Evolutionary conservation across 2,888 invertebrate genomes (phyloP).

Genomic region (Cheilosia impressa): DNA sequence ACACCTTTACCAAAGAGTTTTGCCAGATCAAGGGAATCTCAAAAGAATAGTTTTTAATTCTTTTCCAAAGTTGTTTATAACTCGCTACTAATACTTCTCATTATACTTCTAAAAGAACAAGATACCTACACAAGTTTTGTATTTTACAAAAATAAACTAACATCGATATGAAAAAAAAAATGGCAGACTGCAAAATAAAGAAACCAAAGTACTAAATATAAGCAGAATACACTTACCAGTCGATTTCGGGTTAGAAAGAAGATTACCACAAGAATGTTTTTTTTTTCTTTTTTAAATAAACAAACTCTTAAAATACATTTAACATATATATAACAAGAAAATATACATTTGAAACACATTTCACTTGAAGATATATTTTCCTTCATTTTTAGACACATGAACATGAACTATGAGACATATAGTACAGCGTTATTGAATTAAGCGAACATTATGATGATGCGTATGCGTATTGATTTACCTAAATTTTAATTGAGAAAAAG

Average conservation of each 20-base stretch:
- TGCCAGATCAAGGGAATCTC: too few relatives aligned
- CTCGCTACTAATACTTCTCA: background rate
- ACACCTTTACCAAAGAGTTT: too few relatives aligned
- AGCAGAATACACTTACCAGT: conserved; percentile 66
- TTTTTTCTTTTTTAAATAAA: conserved; percentile 29
- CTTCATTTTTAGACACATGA: conserved; percentile 47
- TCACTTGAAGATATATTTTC: conserved; percentile 49
- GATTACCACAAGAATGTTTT: conserved; percentile 49
- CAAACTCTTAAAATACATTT: conserved; percentile 60
- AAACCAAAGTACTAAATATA: conserved; percentile 35
- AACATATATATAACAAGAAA: conserved; percentile 51
- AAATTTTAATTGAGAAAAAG: conserved; percentile 38
- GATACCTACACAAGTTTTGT: background rate
- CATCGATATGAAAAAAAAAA: background rate
- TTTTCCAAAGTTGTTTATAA: background rate
- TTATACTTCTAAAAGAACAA: background rate
- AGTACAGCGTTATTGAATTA: conserved; percentile 49
- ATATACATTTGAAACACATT: conserved; percentile 38
- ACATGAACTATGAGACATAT: conserved; percentile 53
- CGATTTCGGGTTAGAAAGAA: conserved; percentile 65
- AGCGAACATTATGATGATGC: conserved; percentile 65
- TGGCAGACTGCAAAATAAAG: conserved; percentile 11
- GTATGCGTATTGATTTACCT: conserved; percentile 54
- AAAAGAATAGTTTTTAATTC: too few relatives aligned
- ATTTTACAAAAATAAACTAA: background rate